Percentiles rank a stretch among this genome's conserved stretches.
These are phyloP conservation scores for Hapalemur alaotrensis DNA, from an alignment of 2,797 vertebrate species.

Conservation along the genomic window DNA sequence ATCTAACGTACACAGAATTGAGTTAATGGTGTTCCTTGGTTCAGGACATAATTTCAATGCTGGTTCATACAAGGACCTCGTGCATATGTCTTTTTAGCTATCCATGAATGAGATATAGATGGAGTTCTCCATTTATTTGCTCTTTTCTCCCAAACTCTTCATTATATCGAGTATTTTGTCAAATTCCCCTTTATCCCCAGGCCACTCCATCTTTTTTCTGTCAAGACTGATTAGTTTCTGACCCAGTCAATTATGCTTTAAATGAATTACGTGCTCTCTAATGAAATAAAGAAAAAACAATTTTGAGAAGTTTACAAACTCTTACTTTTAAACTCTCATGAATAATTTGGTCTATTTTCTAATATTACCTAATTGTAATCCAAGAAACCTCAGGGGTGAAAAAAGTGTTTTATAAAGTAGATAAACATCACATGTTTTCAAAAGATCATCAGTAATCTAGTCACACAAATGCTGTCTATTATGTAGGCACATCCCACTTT, in stretches of 20 bases:
- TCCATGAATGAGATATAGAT: not conserved
- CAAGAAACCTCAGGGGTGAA: not conserved
- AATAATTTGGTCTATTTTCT: not conserved
- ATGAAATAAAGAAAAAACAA: not conserved
- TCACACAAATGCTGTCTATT: not conserved
- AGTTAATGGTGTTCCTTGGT: not conserved
- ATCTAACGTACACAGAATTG: not conserved
- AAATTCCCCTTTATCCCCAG: not conserved
- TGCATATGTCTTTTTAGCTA: not conserved
- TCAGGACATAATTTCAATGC: not conserved
- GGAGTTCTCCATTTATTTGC: not conserved
- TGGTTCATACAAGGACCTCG: not conserved
- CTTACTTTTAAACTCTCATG: not conserved
- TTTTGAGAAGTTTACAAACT: constrained; percentile 12
- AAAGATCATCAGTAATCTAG: not conserved
- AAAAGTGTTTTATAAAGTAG: not conserved
- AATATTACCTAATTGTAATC: not conserved
- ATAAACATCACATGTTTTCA: not conserved
- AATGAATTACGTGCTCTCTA: not conserved
- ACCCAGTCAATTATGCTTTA: not conserved
- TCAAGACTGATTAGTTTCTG: not conserved
- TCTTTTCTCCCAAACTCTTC: not conserved
- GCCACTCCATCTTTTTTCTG: not conserved
- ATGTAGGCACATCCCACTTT: not conserved
- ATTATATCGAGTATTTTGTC: not conserved